These are phyloP conservation scores for Elanoides forficatus DNA, from an alignment of 2,113 vertebrate species.

Conservation along the genomic window DNA sequence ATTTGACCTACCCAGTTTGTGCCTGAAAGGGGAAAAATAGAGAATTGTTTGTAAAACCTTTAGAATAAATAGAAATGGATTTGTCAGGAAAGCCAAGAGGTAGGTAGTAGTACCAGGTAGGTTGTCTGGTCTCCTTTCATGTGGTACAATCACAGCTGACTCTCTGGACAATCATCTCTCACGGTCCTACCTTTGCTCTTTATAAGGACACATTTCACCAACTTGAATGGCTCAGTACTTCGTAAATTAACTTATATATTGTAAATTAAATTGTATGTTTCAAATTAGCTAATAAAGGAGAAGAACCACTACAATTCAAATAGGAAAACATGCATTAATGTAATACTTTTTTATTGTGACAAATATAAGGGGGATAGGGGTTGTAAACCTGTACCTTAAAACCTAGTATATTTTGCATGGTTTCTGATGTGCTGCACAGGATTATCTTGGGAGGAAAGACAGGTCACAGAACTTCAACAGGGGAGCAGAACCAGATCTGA, in stretches of 20 bases:
- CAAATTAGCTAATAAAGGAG: neutral
- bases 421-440: neutral
- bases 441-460: neutral
- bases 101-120: neutral
- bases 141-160: neutral
- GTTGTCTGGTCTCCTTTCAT: neutral
- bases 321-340: neutral
- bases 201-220: neutral
- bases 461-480: neutral
- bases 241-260: neutral
- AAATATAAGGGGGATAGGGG: neutral
- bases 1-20: conserved; percentile 45
- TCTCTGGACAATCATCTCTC: neutral
- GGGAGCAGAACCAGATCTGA: neutral
- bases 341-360: neutral
- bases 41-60: neutral
- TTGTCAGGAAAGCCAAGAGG: neutral
- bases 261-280: neutral
- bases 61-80: neutral
- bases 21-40: neutral
- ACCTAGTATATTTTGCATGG: neutral
- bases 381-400: neutral
- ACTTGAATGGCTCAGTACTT: neutral
- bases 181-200: neutral
- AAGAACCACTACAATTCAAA: neutral